phyloP scores from a whole-genome alignment of 2,797 vertebrate genomes.

The Paratrypauchen microcephalus region DNA sequence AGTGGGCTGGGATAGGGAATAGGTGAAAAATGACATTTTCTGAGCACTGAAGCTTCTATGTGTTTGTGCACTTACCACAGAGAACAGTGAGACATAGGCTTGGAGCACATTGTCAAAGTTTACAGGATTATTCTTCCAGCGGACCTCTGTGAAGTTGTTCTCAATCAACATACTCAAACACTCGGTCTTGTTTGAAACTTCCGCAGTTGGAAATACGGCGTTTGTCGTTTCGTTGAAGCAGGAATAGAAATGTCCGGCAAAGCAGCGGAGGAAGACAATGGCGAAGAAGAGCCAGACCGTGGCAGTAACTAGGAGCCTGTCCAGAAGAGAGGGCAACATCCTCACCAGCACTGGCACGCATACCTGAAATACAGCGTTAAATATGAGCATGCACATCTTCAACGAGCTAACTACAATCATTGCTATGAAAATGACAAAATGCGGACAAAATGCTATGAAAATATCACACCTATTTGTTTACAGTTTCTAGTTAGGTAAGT shows the following conservation, averaged over 20 bases:
- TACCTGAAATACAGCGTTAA: neutral
- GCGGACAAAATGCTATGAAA: too few species aligned
- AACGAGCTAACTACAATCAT: too few species aligned
- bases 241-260: neutral
- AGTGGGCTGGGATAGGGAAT: too few species aligned
- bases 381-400: too few species aligned
- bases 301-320: neutral
- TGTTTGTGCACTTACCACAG: neutral
- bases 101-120: neutral
- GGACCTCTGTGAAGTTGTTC: neutral
- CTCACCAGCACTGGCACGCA: neutral
- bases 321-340: neutral
- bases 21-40: too few species aligned
- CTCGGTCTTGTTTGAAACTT: neutral
- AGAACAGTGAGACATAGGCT: neutral
- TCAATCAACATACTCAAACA: neutral
- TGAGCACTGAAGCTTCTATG: neutral
- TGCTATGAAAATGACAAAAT: too few species aligned
- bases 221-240: neutral
- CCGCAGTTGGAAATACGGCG: fast-evolving
- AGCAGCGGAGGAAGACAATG: neutral
- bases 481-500: too few species aligned
- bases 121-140: neutral
- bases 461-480: too few species aligned
- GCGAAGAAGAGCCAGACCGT: conserved; percentile 1